Base-by-base conservation (phyloP, 2,113 vertebrate genomes). In the Odobenus rosmarus region DNA sequence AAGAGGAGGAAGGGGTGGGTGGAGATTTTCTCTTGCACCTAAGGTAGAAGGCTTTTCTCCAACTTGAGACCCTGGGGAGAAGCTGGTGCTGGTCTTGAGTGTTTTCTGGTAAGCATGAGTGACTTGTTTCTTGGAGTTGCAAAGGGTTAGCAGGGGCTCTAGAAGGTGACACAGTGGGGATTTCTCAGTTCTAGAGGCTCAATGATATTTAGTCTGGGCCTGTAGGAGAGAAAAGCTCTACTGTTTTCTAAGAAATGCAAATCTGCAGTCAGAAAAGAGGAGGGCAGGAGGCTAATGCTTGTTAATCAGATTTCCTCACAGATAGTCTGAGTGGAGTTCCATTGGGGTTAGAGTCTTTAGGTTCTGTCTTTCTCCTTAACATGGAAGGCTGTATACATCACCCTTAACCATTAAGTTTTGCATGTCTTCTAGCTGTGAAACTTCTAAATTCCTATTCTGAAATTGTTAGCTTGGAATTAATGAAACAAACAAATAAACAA, bases 401-500 rank as follows among this genome's bases (percentile, higher is more conserved):
- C 28, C 26, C 12, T 11, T 76, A 93, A 33, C 64, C 53, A 53
- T 28, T 67, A 89, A 21, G 8, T 86, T 86, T 80, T 69, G 24
- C 24, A 16, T 89, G 82, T 81, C 72, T 96, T 82, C 26, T 64
- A 14, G 7, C 33, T 90, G 51, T 81, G 51, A 93, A 98, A 83
- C 57, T 96, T 96, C 51, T 85, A 93, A 94, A 80, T 96, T 95
- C n/a, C 57, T 96, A 46, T 67, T 91, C 80, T 95, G 74, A 97
- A 95, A 42, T 81, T 81, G 26, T 91, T 36, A 62, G 74, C 33
- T 96, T 92, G 69, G 87, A 72, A 87, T 87, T 64, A 89, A 72
- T 92, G 64, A 93, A 86, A 72, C 62, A 55, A 62, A 46, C 71
- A 74, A 74, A 46, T 12, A 76, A 46, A 74, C 39, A 74, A 74